phyloP scores from a whole-genome alignment of 2,113 vertebrate genomes.

The Peromyscus polionotus region DNA sequence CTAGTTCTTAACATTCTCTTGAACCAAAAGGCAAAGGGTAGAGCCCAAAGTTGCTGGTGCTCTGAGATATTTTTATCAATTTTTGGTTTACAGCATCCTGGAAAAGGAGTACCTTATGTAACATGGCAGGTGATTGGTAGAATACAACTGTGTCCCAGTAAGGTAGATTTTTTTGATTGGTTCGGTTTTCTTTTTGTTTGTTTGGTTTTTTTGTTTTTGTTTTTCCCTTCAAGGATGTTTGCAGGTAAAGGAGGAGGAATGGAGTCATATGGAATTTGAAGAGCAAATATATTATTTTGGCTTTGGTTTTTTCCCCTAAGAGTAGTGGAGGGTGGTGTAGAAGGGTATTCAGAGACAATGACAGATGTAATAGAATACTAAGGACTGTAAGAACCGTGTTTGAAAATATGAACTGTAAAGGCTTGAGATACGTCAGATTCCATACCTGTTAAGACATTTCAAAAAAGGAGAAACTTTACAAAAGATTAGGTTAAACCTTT shows the following conservation, averaged over 20 bases:
- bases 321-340: neutral
- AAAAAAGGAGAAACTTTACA: neutral
- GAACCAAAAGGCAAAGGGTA: neutral
- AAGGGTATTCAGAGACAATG: neutral
- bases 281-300: constrained; percentile 21
- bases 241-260: constrained; percentile 31
- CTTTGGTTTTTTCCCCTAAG: neutral
- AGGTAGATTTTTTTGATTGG: neutral
- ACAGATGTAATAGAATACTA: neutral
- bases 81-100: constrained; percentile 43
- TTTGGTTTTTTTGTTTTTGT: too few species aligned
- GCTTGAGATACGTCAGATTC: neutral
- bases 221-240: constrained; percentile 10
- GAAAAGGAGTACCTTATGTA: neutral
- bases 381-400: neutral
- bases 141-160: neutral
- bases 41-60: neutral
- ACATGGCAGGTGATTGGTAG: neutral
- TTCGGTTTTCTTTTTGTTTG: neutral
- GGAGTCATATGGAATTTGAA: constrained; percentile 13
- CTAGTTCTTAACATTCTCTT: too few species aligned
- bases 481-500: constrained; percentile 50
- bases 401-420: constrained; percentile 33
- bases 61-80: neutral
- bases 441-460: constrained; percentile 45